These are phyloP conservation scores for Brachypterus glaber DNA, from an alignment of 2,888 invertebrate species.

Conservation along the genomic window DNA sequence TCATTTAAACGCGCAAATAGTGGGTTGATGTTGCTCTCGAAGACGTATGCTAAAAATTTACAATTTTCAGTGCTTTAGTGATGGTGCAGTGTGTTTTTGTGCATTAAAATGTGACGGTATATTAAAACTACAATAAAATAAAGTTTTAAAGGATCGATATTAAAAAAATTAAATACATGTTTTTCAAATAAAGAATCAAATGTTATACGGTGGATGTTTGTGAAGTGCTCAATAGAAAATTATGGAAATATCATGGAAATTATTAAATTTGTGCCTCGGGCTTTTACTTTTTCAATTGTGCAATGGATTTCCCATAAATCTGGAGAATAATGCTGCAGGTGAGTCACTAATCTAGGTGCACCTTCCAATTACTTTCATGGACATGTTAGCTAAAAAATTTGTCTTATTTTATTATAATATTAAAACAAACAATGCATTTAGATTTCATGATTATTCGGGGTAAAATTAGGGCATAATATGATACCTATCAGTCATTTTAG, in stretches of 20 bases:
- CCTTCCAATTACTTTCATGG: slow-evolving; percentile 8
- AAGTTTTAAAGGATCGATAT: slow-evolving; percentile 2
- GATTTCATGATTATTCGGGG: too few relatives aligned
- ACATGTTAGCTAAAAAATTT: too few relatives aligned
- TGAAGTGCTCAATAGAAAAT: slow-evolving; percentile 16
- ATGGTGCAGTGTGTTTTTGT: slow-evolving; percentile 2
- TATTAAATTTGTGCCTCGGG: slow-evolving; percentile 32
- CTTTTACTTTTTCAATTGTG: slow-evolving; percentile 36
- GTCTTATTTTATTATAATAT: too few relatives aligned
- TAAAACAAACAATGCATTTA: too few relatives aligned
- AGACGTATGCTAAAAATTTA: background rate
- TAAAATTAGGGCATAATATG: too few relatives aligned
- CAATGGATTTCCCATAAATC: slow-evolving; percentile 39
- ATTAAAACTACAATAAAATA: slow-evolving; percentile 1
- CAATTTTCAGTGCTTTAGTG: background rate
- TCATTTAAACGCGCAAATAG: slow-evolving; percentile 15
- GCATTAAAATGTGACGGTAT: slow-evolving; percentile 8
- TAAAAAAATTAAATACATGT: background rate
- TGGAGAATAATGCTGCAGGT: slow-evolving; percentile 38
- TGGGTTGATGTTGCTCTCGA: slow-evolving; percentile 9
- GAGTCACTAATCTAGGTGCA: slow-evolving; percentile 29
- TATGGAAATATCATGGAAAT: slow-evolving; percentile 35
- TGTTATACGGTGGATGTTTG: slow-evolving; percentile 5
- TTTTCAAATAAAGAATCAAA: background rate
- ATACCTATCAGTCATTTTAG: too few relatives aligned